phyloP scores from a whole-genome alignment of 2,113 vertebrate genomes.

The Phaethornis superciliosus region DNA sequence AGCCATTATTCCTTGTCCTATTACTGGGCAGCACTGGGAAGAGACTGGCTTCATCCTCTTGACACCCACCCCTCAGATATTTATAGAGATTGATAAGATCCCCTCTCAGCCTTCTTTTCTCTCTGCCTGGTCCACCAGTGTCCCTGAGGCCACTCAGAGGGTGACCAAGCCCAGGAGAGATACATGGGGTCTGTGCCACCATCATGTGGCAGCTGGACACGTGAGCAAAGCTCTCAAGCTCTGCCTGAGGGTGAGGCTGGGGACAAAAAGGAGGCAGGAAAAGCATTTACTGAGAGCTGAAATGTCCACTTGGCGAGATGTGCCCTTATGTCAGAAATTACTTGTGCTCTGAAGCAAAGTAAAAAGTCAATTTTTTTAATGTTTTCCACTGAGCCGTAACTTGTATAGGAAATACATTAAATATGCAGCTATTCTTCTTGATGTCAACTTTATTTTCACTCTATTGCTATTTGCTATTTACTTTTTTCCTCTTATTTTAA shows the following conservation, averaged over 20 bases:
- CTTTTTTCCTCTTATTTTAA: not conserved
- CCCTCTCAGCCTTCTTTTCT: no score
- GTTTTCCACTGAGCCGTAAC: not conserved
- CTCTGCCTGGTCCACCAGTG: not conserved
- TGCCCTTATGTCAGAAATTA: not conserved
- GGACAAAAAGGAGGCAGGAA: not conserved
- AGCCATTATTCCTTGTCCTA: no score
- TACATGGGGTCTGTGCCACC: accelerated
- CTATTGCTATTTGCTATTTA: not conserved
- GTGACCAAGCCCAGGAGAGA: accelerated
- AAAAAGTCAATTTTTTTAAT: not conserved
- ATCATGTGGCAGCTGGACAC: accelerated
- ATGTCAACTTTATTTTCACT: not conserved
- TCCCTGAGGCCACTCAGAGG: accelerated
- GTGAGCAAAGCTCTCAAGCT: not conserved
- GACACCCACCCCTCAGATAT: no score
- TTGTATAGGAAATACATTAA: not conserved
- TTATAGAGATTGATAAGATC: no score
- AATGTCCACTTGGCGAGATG: not conserved
- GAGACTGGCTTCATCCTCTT: no score
- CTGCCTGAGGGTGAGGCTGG: not conserved
- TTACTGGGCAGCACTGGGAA: no score
- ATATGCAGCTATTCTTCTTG: not conserved
- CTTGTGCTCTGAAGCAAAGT: not conserved
- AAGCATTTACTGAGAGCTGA: not conserved